Conservation (phyloP, 1,140 invertebrate species). For the Zaprionus ghesquierei region DNA sequence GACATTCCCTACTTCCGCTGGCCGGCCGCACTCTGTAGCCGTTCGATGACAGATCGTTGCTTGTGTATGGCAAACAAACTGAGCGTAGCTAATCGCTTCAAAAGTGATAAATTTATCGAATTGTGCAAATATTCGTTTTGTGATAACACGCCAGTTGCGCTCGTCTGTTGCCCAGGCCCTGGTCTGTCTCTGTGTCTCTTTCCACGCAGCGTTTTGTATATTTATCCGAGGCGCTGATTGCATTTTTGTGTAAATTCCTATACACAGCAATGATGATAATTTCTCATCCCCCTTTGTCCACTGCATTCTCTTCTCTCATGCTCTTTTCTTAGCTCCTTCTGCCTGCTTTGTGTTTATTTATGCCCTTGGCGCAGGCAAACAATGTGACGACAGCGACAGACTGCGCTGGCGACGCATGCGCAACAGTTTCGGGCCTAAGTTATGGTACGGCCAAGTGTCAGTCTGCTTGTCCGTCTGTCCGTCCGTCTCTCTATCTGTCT, state of each 20-base stretch:
- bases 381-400: background rate
- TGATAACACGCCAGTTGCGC: constrained; percentile 59
- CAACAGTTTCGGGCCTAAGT: constrained; percentile 39
- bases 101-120: constrained; percentile 57
- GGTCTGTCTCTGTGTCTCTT: background rate
- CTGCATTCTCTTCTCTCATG: background rate
- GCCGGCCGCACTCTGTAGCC: too few species aligned
- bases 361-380: constrained; percentile 10
- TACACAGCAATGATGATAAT: constrained; percentile 37
- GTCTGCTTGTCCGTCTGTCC: background rate
- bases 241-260: constrained; percentile 73
- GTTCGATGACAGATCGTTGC: too few species aligned
- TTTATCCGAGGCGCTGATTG: constrained; percentile 60
- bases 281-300: background rate
- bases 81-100: background rate
- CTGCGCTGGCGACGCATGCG: constrained; percentile 33
- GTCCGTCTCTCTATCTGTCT: background rate
- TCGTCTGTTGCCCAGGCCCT: background rate
- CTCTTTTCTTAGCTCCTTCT: background rate
- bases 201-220: constrained; percentile 43
- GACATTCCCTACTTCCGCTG: too few species aligned
- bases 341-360: constrained; percentile 30
- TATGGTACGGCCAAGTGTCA: constrained; percentile 21
- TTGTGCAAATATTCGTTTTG: constrained; percentile 60
- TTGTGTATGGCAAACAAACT: constrained; percentile 15